A percentile compares a stretch with the other conserved stretches of the same genome.
Evolutionary conservation across 2,113 vertebrate genomes (phyloP).

Genomic region (Cardinalis cardinalis): DNA sequence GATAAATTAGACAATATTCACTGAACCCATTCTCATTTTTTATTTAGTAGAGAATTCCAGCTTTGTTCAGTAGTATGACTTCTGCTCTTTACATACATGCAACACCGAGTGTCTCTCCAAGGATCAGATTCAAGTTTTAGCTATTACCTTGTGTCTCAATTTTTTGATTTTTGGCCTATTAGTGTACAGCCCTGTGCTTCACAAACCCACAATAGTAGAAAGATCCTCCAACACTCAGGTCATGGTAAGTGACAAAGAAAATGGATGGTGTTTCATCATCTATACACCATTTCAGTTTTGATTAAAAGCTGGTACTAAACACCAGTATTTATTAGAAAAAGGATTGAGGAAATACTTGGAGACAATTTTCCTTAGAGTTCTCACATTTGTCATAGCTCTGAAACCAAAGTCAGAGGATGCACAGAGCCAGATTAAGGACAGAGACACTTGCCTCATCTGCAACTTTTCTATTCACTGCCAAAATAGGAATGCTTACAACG

Average conservation of each 20-base stretch:
- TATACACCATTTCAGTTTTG: neutral
- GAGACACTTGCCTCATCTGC: neutral
- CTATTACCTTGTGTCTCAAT: neutral
- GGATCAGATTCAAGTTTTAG: neutral
- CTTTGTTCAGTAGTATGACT: slow-evolving; percentile 28
- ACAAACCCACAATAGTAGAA: neutral
- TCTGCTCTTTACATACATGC: neutral
- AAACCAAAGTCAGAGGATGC: neutral
- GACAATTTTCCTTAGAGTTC: neutral
- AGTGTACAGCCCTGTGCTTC: neutral
- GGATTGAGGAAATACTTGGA: neutral
- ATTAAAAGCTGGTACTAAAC: neutral
- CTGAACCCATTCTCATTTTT: slow-evolving; percentile 37
- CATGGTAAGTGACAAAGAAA: neutral
- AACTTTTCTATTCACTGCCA: neutral
- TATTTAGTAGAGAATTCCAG: slow-evolving; percentile 32
- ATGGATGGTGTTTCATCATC: neutral
- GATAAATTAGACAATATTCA: slow-evolving; percentile 41
- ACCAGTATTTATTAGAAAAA: neutral
- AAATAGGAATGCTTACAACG: neutral
- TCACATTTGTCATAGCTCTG: neutral
- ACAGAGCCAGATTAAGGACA: neutral
- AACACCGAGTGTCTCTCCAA: neutral
- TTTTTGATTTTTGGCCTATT: neutral
- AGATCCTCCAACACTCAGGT: neutral